Evolutionary conservation across 2,113 vertebrate genomes (phyloP).

Genomic region (Oreochromis aureus): DNA sequence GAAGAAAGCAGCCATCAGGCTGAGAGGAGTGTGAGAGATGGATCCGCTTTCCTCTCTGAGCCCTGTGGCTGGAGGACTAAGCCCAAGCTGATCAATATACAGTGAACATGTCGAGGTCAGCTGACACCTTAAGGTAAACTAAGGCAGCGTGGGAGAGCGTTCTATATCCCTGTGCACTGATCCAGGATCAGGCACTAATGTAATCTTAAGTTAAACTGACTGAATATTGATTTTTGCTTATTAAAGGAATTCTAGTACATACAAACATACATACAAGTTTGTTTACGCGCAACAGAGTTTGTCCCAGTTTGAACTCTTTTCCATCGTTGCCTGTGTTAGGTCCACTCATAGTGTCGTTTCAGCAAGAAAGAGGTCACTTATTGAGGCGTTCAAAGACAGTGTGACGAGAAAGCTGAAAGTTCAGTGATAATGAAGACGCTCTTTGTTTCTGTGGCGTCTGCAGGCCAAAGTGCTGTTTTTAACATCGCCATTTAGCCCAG

Average conservation of each 20-base stretch:
- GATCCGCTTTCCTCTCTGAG: background rate
- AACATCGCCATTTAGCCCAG: no score
- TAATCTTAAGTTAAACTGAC: rapidly evolving
- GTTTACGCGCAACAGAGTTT: rapidly evolving
- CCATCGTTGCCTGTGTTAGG: rapidly evolving
- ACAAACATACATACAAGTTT: background rate
- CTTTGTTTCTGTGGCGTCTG: no score
- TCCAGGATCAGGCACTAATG: background rate
- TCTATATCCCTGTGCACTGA: background rate
- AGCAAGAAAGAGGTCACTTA: no score
- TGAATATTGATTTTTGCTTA: background rate
- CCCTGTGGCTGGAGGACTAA: background rate
- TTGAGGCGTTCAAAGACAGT: no score
- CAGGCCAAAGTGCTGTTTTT: no score
- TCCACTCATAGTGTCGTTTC: background rate
- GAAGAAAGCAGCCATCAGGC: background rate
- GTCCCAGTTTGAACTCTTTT: background rate
- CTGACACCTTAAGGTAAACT: background rate
- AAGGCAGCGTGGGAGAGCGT: background rate
- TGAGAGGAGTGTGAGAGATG: conserved; percentile 6
- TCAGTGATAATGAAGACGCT: no score
- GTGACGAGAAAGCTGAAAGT: no score
- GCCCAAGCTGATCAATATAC: conserved; percentile 30
- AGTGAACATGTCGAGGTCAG: background rate
- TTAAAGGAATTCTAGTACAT: background rate